phyloP scores from a whole-genome alignment of 2,113 vertebrate genomes.

The Rhinichthys klamathensis region DNA sequence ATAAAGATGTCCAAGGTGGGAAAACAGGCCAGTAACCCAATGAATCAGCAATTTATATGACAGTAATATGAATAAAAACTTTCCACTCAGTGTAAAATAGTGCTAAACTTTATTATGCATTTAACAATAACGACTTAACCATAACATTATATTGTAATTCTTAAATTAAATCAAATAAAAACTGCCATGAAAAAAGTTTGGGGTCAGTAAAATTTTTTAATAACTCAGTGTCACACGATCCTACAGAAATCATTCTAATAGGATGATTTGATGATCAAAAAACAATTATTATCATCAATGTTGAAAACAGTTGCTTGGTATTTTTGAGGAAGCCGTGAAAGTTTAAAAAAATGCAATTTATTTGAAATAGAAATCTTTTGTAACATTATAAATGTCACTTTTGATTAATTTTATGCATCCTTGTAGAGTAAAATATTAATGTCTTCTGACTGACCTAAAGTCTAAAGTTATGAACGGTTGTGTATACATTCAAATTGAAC shows the following conservation, averaged over 20 bases:
- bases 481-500: not conserved
- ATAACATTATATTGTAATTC: not conserved
- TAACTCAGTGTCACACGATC: too few species aligned
- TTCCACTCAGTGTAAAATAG: not conserved
- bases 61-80: not conserved
- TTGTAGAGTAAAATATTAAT: not conserved
- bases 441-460: not conserved
- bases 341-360: not conserved
- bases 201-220: too few species aligned
- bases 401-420: not conserved
- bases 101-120: not conserved
- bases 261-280: too few species aligned
- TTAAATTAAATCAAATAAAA: not conserved
- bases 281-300: not conserved
- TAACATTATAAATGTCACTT: not conserved
- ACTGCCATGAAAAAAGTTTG: not conserved
- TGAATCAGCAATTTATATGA: not conserved
- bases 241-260: too few species aligned
- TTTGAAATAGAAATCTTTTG: not conserved
- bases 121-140: not conserved
- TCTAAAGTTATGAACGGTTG: not conserved
- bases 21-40: not conserved
- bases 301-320: not conserved
- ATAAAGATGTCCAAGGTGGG: not conserved
- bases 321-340: not conserved